These are phyloP conservation scores for Harmothoe impar DNA, from an alignment of 2,888 invertebrate genomes.

Conservation along the genomic window DNA sequence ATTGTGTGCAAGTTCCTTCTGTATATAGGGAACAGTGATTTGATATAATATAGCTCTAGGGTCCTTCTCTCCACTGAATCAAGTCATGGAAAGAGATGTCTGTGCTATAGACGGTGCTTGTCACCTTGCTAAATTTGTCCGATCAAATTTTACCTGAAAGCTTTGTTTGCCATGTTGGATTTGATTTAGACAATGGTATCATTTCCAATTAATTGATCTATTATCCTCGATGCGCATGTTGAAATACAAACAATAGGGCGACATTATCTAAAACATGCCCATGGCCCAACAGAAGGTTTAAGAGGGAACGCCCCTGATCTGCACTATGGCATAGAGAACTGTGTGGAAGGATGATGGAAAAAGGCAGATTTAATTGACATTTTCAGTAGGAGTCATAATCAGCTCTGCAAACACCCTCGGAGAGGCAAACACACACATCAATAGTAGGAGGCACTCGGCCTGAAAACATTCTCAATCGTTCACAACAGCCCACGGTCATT, in stretches of 20 bases:
- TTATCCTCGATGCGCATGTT: not conserved
- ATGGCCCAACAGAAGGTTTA: too few species aligned
- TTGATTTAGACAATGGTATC: not conserved
- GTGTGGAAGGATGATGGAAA: not conserved
- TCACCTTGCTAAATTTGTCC: too few species aligned
- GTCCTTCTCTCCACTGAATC: too few species aligned
- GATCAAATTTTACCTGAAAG: too few species aligned
- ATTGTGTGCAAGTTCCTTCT: not conserved
- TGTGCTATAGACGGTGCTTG: too few species aligned
- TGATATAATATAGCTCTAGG: too few species aligned
- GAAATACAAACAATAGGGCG: too few species aligned
- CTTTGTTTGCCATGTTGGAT: not conserved
- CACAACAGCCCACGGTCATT: not conserved
- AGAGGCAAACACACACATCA: slow-evolving; percentile 8
- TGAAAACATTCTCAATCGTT: not conserved
- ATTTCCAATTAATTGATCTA: not conserved
- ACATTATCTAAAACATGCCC: too few species aligned
- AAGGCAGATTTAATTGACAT: slow-evolving; percentile 20
- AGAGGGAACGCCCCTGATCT: too few species aligned
- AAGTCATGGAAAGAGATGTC: too few species aligned
- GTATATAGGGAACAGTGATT: not conserved
- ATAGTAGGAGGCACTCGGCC: not conserved
- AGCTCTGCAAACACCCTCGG: slow-evolving; percentile 23
- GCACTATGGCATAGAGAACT: not conserved
- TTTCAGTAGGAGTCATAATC: slow-evolving; percentile 8